Evolutionary conservation across 2,113 vertebrate genomes (phyloP).

Genomic region (Bubo blakistoni): DNA sequence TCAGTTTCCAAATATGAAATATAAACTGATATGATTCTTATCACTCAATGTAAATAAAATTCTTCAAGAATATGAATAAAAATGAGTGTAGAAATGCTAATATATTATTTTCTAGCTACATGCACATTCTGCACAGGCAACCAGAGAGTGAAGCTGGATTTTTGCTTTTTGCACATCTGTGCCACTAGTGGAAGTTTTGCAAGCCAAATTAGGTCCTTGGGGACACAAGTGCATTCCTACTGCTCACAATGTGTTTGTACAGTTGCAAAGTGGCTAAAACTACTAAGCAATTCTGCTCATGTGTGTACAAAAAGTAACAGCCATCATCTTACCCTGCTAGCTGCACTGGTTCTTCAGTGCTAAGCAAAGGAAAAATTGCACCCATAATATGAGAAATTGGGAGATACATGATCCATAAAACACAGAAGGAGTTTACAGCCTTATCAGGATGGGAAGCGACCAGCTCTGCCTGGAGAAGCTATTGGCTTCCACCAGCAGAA

Average conservation of each 20-base stretch:
- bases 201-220: conserved; percentile 37
- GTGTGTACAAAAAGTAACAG: neutral
- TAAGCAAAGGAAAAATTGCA: neutral
- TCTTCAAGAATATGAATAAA: neutral
- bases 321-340: neutral
- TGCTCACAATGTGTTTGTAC: conserved; percentile 8
- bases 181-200: conserved; percentile 17
- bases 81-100: neutral
- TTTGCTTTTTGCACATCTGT: conserved; percentile 16
- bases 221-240: conserved; percentile 3
- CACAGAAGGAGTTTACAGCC: neutral
- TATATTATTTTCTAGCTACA: neutral
- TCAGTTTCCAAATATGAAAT: neutral
- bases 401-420: neutral
- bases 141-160: neutral
- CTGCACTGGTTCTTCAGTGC: neutral
- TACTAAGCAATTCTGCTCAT: conserved; percentile 21
- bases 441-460: neutral
- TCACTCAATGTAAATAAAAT: neutral
- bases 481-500: neutral
- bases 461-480: neutral
- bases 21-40: neutral
- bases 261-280: conserved; percentile 24
- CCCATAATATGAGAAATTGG: neutral
- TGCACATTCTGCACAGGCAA: neutral